A percentile compares a stretch with the other conserved stretches of the same genome.
These are phyloP conservation scores for Embidobia sp. DNA, from an alignment of 2,888 invertebrate species.

Conservation along the genomic window DNA sequence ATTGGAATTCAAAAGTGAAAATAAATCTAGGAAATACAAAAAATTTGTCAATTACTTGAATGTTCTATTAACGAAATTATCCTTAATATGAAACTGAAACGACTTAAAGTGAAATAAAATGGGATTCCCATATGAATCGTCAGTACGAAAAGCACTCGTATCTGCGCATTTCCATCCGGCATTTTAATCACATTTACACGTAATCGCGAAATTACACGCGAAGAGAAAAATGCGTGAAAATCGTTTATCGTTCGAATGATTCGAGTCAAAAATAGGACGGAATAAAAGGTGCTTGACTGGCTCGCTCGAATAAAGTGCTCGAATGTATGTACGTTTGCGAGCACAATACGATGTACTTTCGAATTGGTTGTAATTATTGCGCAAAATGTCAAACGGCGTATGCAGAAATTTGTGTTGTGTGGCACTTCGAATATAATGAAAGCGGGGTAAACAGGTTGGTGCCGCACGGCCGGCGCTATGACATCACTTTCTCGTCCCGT, in stretches of 20 bases:
- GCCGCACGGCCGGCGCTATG: slow-evolving; percentile 46
- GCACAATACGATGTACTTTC: slow-evolving; percentile 49
- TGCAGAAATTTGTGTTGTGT: slow-evolving; percentile 52
- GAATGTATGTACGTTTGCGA: slow-evolving; percentile 41
- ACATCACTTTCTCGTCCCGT: slow-evolving; percentile 66
- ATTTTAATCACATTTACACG: slow-evolving; percentile 52
- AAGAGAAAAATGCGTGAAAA: slow-evolving; percentile 40
- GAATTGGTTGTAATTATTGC: slow-evolving; percentile 48
- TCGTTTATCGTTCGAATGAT: slow-evolving; percentile 43
- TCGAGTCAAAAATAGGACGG: slow-evolving; percentile 45
- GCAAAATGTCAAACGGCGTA: slow-evolving; percentile 39
- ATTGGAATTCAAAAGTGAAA: too few relatives aligned
- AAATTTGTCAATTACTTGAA: too few relatives aligned
- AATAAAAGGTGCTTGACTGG: slow-evolving; percentile 51
- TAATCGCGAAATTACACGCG: slow-evolving; percentile 43
- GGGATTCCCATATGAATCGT: slow-evolving; percentile 3
- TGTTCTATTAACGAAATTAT: too few relatives aligned
- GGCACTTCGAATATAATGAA: slow-evolving; percentile 32
- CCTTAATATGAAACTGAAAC: too few relatives aligned
- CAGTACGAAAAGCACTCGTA: slow-evolving; percentile 17
- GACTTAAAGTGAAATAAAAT: slow-evolving; percentile 19
- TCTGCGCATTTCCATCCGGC: slow-evolving; percentile 26
- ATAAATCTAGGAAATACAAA: too few relatives aligned
- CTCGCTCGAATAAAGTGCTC: slow-evolving; percentile 47
- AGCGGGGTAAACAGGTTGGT: slow-evolving; percentile 35